Conservation (phyloP, 2,797 vertebrate genomes). For the Odontamblyopus lacepedii region DNA sequence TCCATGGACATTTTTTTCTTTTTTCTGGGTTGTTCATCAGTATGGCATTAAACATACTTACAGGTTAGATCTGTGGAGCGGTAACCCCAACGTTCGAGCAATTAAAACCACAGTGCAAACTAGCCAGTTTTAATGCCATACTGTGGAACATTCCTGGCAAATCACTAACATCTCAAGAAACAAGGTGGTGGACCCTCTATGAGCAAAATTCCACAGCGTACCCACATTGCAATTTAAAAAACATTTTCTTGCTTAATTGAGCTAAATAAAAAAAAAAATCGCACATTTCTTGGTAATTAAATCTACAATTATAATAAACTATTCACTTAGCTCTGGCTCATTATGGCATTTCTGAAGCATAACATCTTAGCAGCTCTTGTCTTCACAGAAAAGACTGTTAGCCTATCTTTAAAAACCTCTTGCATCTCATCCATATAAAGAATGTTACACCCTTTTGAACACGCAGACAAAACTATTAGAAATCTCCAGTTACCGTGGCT, state of each 20-base stretch:
- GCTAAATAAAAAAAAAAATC: background rate
- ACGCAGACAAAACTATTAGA: slow-evolving; percentile 26
- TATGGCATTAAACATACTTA: too few species aligned
- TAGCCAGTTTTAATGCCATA: too few species aligned
- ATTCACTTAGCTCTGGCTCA: slow-evolving; percentile 3
- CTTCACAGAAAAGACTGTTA: slow-evolving; percentile 12
- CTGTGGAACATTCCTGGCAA: too few species aligned
- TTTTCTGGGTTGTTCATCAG: too few species aligned
- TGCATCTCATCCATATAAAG: slow-evolving; percentile 24
- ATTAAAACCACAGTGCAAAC: too few species aligned
- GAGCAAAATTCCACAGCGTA: too few species aligned
- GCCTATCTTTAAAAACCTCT: slow-evolving; percentile 15
- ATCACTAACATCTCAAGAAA: too few species aligned
- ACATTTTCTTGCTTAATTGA: background rate
- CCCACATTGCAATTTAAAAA: background rate
- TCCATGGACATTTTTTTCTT: too few species aligned
- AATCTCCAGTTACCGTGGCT: slow-evolving; percentile 33
- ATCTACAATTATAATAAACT: slow-evolving; percentile 5
- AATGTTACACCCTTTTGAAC: slow-evolving; percentile 26
- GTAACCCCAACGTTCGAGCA: too few species aligned
- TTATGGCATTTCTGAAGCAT: background rate
- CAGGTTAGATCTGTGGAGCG: too few species aligned
- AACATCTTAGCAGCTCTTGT: slow-evolving; percentile 6
- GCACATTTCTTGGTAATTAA: slow-evolving; percentile 9
- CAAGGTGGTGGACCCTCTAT: too few species aligned